These are phyloP conservation scores for Protobothrops flavoviridis DNA, from an alignment of 2,113 vertebrate genomes.

Conservation along the genomic window DNA sequence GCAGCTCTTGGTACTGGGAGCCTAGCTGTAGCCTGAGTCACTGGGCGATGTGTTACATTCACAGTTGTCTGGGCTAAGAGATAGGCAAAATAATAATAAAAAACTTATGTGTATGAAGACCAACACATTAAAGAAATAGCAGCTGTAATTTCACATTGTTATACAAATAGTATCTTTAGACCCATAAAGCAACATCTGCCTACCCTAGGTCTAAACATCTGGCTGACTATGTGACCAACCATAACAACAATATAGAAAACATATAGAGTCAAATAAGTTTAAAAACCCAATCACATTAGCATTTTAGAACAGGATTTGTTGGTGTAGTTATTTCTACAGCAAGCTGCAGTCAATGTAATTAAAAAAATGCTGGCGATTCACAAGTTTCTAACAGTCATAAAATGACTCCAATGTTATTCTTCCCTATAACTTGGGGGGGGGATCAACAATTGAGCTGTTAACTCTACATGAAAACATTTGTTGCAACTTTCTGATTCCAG, in stretches of 20 bases:
- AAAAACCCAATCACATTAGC: background rate
- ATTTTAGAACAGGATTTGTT: background rate
- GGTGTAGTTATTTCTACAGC: background rate
- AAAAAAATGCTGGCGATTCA: background rate
- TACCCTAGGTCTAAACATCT: background rate
- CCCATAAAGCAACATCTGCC: background rate
- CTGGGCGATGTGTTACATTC: constrained; percentile 76
- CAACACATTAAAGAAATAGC: background rate
- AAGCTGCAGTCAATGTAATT: background rate
- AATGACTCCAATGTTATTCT: background rate
- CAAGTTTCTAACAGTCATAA: background rate
- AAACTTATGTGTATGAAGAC: background rate
- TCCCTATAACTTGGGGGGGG: too few relatives aligned
- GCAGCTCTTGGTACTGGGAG: constrained; percentile 71
- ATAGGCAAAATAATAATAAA: constrained; percentile 20
- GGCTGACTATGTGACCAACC: background rate
- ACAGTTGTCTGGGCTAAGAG: constrained; percentile 72
- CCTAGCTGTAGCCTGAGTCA: constrained; percentile 69
- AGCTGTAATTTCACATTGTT: background rate
- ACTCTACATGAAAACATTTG: background rate
- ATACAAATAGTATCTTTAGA: background rate
- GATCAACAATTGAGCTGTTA: background rate
- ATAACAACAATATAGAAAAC: background rate
- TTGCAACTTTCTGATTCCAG: background rate
- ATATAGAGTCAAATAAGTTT: background rate